Percentiles rank a stretch among this genome's conserved stretches.
Evolutionary conservation across 1,140 invertebrate genomes (phyloP).

Genomic region (Brachionus plicatilis): DNA sequence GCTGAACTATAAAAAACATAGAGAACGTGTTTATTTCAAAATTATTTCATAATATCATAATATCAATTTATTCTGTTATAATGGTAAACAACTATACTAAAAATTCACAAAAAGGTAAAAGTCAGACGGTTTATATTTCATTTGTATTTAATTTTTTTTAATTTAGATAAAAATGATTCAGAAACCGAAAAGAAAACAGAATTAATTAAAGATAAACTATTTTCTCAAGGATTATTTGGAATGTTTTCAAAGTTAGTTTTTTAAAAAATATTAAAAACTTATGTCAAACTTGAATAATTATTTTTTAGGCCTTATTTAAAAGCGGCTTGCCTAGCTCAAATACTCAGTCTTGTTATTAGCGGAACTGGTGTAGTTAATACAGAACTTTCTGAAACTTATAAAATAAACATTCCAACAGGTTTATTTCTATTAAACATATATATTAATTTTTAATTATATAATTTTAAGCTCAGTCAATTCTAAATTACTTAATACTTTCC

Average conservation of each 20-base stretch:
- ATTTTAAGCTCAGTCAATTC: slow-evolving; percentile 66
- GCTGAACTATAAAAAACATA: neutral
- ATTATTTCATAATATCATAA: neutral
- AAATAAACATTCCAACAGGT: slow-evolving; percentile 68
- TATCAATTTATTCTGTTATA: neutral
- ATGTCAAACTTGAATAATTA: neutral
- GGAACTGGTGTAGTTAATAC: slow-evolving; percentile 67
- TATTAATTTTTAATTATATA: neutral
- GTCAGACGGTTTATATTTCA: neutral
- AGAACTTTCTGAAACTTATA: slow-evolving; percentile 66
- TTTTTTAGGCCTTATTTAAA: neutral
- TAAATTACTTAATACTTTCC: slow-evolving; percentile 72
- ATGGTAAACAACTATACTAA: neutral
- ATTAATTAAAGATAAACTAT: neutral
- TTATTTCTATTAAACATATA: slow-evolving; percentile 42
- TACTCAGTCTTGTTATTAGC: slow-evolving; percentile 68
- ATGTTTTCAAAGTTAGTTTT: neutral
- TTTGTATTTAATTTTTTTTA: neutral
- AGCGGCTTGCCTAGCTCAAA: slow-evolving; percentile 62
- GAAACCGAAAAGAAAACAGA: neutral
- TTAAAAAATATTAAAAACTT: neutral
- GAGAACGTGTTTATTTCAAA: neutral
- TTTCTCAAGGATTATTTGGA: neutral
- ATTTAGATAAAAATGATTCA: neutral
- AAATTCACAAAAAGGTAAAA: neutral